A percentile compares a stretch with the other conserved stretches of the same genome.
These are phyloP conservation scores for Trogon melanurus DNA, from an alignment of 2,113 vertebrate species.

Conservation along the genomic window DNA sequence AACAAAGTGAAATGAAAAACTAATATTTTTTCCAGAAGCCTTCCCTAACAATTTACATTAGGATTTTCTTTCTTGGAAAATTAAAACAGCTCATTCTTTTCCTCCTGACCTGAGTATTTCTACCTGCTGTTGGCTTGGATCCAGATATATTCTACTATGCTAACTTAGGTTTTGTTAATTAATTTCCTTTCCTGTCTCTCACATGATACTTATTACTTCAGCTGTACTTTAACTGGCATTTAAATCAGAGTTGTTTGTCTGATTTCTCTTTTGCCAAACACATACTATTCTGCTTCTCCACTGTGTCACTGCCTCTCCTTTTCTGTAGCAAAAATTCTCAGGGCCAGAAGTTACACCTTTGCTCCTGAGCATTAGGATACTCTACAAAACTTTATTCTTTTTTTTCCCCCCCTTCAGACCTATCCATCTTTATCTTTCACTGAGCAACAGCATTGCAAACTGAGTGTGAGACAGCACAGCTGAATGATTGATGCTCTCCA, in stretches of 20 bases:
- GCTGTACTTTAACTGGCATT: constrained; percentile 47
- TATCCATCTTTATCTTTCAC: constrained; percentile 71
- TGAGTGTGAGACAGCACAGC: constrained; percentile 50
- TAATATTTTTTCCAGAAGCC: neutral
- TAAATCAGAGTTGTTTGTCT: constrained; percentile 63
- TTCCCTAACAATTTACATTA: neutral
- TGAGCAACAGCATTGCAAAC: constrained; percentile 68
- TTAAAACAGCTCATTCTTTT: neutral
- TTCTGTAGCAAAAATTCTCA: constrained; percentile 32
- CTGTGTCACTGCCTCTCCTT: constrained; percentile 15
- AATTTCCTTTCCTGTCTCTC: constrained; percentile 31
- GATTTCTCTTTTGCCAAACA: constrained; percentile 59
- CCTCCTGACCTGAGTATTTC: neutral
- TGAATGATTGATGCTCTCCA: constrained; percentile 68
- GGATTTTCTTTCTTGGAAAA: neutral
- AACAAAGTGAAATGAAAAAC: neutral
- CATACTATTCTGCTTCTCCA: constrained; percentile 66
- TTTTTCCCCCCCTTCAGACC: neutral
- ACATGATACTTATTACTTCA: constrained; percentile 17
- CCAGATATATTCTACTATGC: neutral
- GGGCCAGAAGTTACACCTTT: constrained; percentile 50
- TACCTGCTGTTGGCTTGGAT: neutral
- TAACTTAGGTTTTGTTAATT: constrained; percentile 45
- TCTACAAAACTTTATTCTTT: constrained; percentile 9
- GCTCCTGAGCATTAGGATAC: constrained; percentile 13